phyloP scores from a whole-genome alignment of 2,113 vertebrate species.

The Zosterops borbonicus region DNA sequence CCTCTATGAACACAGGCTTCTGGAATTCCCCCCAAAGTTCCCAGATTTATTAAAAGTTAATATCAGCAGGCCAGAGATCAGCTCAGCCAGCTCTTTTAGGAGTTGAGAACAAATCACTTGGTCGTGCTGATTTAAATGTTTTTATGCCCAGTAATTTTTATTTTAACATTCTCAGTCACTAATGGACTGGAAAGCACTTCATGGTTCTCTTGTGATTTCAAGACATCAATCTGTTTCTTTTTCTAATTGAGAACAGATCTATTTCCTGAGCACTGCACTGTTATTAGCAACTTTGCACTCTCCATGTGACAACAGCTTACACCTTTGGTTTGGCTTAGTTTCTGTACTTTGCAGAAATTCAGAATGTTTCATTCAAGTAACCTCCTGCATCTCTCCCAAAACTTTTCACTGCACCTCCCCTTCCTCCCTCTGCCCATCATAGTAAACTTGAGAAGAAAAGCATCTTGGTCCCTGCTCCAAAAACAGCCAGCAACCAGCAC shows the following conservation, averaged over 20 bases:
- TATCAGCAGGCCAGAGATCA: conserved; percentile 47
- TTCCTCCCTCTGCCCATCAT: neutral
- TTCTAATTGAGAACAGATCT: conserved; percentile 26
- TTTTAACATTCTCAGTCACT: conserved; percentile 41
- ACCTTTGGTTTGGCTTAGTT: neutral
- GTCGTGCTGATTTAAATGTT: conserved; percentile 37
- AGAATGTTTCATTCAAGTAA: neutral
- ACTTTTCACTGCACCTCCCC: neutral
- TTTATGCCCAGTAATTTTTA: conserved; percentile 52
- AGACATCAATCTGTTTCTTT: conserved; percentile 18
- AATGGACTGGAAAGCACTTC: conserved; percentile 51
- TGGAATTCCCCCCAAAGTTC: conserved; percentile 19
- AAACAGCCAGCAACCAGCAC: neutral
- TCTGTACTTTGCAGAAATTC: neutral
- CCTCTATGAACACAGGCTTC: neutral
- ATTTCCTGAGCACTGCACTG: neutral
- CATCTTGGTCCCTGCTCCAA: neutral
- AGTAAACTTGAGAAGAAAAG: neutral
- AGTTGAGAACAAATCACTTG: conserved; percentile 23
- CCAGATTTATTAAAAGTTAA: conserved; percentile 48
- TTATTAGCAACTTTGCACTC: neutral
- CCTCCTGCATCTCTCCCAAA: neutral
- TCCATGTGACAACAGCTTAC: neutral
- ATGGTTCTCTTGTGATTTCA: conserved; percentile 23
- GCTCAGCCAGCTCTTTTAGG: conserved; percentile 24